Evolutionary conservation across 2,113 vertebrate species (phyloP).

Genomic region (Sisor rabdophorus): DNA sequence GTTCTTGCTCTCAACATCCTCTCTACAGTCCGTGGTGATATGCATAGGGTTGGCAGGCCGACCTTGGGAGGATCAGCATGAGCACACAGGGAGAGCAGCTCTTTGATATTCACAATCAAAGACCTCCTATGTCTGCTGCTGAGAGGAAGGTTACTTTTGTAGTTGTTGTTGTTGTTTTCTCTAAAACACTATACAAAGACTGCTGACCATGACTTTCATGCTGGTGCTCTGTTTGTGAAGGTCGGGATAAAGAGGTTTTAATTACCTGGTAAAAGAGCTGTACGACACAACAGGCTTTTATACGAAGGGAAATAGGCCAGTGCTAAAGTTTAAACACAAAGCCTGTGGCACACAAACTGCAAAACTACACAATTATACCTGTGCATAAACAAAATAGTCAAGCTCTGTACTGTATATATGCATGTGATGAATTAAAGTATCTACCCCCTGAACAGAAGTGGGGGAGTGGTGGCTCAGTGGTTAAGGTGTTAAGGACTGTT

Average conservation of each 20-base stretch:
- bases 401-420: not conserved
- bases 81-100: conserved; percentile 45
- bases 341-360: conserved; percentile 22
- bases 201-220: conserved; percentile 78
- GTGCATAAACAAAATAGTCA: not conserved
- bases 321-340: conserved; percentile 43
- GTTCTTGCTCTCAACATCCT: not conserved
- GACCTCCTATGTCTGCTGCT: conserved; percentile 47
- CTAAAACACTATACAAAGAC: conserved; percentile 70
- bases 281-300: conserved; percentile 47
- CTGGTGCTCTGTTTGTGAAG: conserved; percentile 62
- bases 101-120: conserved; percentile 58
- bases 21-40: conserved; percentile 15
- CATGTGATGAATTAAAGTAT: conserved; percentile 1
- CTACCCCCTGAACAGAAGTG: not conserved
- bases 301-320: conserved; percentile 38
- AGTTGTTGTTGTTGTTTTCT: conserved; percentile 77
- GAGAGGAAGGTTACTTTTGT: conserved; percentile 74
- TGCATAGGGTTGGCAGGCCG: conserved; percentile 33
- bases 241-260: conserved; percentile 71
- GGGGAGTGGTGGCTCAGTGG: too few relatives aligned
- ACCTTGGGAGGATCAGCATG: conserved; percentile 44
- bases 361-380: not conserved
- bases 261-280: conserved; percentile 63
- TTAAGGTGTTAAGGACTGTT: too few relatives aligned